Evolutionary conservation across 2,888 invertebrate species (phyloP).

Genomic region (Spisula solida): DNA sequence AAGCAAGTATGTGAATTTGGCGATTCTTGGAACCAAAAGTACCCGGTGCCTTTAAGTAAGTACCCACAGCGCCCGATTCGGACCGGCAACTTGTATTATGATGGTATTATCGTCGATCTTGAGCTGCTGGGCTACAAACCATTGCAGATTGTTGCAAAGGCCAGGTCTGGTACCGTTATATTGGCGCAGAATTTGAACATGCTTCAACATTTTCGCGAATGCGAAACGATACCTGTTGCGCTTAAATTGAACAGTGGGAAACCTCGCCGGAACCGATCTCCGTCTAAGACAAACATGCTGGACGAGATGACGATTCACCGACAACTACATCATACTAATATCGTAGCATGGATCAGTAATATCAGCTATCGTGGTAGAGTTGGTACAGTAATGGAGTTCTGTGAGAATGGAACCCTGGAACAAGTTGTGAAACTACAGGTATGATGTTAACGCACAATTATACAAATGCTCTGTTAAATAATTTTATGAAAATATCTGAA

Average conservation of each 20-base stretch:
- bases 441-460: background rate
- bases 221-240: constrained; percentile 80
- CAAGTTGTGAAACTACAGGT: constrained; percentile 76
- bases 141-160: constrained; percentile 81
- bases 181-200: constrained; percentile 80
- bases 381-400: constrained; percentile 83
- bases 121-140: constrained; percentile 81
- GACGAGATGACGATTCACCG: constrained; percentile 81
- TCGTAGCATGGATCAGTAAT: constrained; percentile 79
- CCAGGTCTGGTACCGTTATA: constrained; percentile 80
- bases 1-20: constrained; percentile 82
- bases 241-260: constrained; percentile 81
- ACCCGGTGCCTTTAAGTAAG: constrained; percentile 80
- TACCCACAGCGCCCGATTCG: constrained; percentile 77
- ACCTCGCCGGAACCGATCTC: constrained; percentile 64
- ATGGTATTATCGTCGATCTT: constrained; percentile 81
- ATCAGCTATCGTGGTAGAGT: constrained; percentile 77
- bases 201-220: constrained; percentile 68
- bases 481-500: too few species aligned
- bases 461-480: too few species aligned
- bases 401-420: constrained; percentile 82
- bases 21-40: constrained; percentile 83
- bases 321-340: constrained; percentile 79
- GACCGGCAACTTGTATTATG: constrained; percentile 82
- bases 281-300: constrained; percentile 72